Base-by-base conservation (phyloP, 2,113 vertebrate genomes). In the Garra rufa region DNA sequence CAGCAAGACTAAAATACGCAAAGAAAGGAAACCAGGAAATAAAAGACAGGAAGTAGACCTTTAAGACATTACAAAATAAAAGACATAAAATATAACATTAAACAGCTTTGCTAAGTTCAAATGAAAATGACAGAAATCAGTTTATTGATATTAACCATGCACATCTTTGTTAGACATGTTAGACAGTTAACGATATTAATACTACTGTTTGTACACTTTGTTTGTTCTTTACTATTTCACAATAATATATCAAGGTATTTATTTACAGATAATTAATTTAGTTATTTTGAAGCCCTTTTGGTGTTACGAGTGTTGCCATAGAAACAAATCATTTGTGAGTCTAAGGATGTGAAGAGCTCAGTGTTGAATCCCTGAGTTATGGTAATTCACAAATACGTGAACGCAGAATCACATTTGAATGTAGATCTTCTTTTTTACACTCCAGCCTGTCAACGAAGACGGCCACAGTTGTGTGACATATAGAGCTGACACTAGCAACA, bases 401-500 rank as follows among this genome's bases (percentile, higher is more conserved):
- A 44, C 4, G 21, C 79, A 70, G 80, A 4, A 67, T 48, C 78
- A 26, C 44, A 50, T 75, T 30, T 48, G 61, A 80, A 80, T n/a
- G 43, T 80, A 70, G 63, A 70, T 82, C 46, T 70, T 70, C 21
- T 59, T n/a, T n/a, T 70, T 81, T 52, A 70, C 6, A 24, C 63
- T 28, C 55, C 46, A 24, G 61, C 10, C 24, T 65, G 41, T 30
- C 43, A 44, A 15, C 30, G 19, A 13, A 50, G 9, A 14, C 15
- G 7, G 3, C 24, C 14, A 9, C 63, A 14, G 24, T 24, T 71
- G 44, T n/a, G 65, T 82, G 46, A 52, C 65, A 24, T 71, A 70
- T 11, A 41, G 65, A 55, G 80, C 80, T 82, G 46, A 55, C 30
- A 21, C 30, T 0, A 71, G 80, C 65, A 71, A 70, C 21, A 71